Conservation (phyloP, 2,113 vertebrate species). For the Apteryx owenii region DNA sequence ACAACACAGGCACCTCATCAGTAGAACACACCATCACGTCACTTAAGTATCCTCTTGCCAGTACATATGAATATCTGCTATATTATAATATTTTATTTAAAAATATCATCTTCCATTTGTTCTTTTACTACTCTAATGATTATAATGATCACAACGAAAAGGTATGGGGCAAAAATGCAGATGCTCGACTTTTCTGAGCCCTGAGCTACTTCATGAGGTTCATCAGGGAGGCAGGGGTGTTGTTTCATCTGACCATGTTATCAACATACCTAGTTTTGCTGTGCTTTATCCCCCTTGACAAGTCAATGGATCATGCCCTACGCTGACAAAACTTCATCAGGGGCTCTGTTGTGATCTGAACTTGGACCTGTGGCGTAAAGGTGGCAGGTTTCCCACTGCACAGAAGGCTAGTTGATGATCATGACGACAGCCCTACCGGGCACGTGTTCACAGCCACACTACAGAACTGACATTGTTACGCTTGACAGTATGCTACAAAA, state of each 20-base stretch:
- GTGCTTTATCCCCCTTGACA: not conserved
- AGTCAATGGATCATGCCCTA: not conserved
- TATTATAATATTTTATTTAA: not conserved
- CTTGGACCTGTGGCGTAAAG: accelerated
- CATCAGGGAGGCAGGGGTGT: not conserved
- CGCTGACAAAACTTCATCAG: not conserved
- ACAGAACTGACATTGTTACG: not conserved
- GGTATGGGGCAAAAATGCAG: not conserved
- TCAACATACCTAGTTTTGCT: not conserved
- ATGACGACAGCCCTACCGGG: not conserved
- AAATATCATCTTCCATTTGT: not conserved
- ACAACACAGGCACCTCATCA: not conserved
- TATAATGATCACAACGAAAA: not conserved
- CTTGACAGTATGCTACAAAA: not conserved
- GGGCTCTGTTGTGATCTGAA: not conserved
- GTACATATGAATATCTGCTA: not conserved
- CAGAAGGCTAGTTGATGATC: not conserved
- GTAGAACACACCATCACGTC: not conserved
- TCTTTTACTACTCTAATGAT: not conserved
- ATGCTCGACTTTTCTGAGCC: not conserved
- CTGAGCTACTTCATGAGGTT: not conserved
- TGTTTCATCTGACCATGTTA: not conserved
- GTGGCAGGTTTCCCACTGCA: not conserved
- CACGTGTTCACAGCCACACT: accelerated
- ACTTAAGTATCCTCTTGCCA: not conserved